A percentile compares a stretch with the other conserved stretches of the same genome.
Conservation (phyloP, 2,113 vertebrate genomes). For the Chionodraco myersi region DNA sequence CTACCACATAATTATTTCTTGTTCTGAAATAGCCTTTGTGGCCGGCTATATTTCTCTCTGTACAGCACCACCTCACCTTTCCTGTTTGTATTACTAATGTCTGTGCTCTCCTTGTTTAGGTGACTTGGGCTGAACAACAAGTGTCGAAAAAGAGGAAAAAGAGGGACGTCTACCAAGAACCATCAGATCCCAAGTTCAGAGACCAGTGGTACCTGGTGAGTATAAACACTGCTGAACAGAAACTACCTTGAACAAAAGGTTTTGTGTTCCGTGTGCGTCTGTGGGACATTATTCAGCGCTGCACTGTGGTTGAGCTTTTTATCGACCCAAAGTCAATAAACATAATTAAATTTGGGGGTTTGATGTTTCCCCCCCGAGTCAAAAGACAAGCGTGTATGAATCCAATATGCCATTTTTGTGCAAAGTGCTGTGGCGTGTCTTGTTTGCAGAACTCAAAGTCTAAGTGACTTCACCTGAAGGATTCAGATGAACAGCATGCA, state of each 20-base stretch:
- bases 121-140: slow-evolving; percentile 95
- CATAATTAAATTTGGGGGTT: slow-evolving; percentile 40
- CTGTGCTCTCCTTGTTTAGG: slow-evolving; percentile 77
- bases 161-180: slow-evolving; percentile 89
- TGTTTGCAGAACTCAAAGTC: slow-evolving; percentile 36
- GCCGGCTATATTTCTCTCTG: neutral
- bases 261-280: neutral
- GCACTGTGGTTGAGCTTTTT: slow-evolving; percentile 34
- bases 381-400: slow-evolving; percentile 39
- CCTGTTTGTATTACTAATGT: slow-evolving; percentile 5
- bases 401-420: slow-evolving; percentile 23
- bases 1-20: slow-evolving; percentile 39
- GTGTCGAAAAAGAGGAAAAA: slow-evolving; percentile 91
- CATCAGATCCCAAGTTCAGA: slow-evolving; percentile 91
- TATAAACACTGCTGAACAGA: slow-evolving; percentile 24
- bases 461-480: slow-evolving; percentile 7
- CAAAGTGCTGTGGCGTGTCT: slow-evolving; percentile 21
- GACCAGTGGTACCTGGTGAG: slow-evolving; percentile 99
- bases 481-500: slow-evolving; percentile 1
- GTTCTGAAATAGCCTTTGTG: neutral
- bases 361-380: slow-evolving; percentile 19
- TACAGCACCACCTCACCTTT: neutral
- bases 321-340: slow-evolving; percentile 35
- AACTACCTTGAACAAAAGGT: neutral
- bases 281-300: slow-evolving; percentile 6